Percentiles rank a stretch among this genome's conserved stretches.
Evolutionary conservation across 2,113 vertebrate genomes (phyloP).

Genomic region (Ceyx melanurus): DNA sequence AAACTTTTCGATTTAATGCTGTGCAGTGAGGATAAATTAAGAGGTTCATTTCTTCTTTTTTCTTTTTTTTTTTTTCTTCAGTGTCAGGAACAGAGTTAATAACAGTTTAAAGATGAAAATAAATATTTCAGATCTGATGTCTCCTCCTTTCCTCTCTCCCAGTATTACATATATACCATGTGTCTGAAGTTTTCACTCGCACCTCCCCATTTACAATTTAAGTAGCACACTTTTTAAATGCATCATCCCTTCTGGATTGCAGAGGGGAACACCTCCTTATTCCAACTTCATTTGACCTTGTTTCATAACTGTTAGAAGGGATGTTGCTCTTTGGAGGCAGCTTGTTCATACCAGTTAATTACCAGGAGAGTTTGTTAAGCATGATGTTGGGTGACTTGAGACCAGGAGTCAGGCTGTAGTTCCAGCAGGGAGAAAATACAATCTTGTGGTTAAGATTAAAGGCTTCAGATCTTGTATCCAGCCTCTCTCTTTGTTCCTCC

Average conservation of each 20-base stretch:
- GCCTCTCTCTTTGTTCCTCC: neutral
- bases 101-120: neutral
- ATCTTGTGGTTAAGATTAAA: neutral
- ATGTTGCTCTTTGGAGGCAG: neutral
- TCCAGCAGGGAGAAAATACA: neutral
- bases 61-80: neutral
- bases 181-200: neutral
- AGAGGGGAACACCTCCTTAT: neutral
- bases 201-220: neutral
- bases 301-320: neutral
- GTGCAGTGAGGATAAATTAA: conserved; percentile 2
- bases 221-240: neutral
- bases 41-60: neutral
- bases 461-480: neutral
- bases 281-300: neutral
- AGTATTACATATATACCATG: neutral
- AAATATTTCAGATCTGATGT: neutral
- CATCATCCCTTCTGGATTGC: neutral
- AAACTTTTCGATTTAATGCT: conserved; percentile 8
- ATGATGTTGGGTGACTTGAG: neutral
- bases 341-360: neutral
- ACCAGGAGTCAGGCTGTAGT: neutral
- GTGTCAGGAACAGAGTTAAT: conserved; percentile 1
- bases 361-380: neutral
- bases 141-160: neutral